Evolutionary conservation across 2,797 vertebrate genomes (phyloP), one percentile per base, ranked within the genome.

Genomic region (Gambusia yucatana): DNA sequence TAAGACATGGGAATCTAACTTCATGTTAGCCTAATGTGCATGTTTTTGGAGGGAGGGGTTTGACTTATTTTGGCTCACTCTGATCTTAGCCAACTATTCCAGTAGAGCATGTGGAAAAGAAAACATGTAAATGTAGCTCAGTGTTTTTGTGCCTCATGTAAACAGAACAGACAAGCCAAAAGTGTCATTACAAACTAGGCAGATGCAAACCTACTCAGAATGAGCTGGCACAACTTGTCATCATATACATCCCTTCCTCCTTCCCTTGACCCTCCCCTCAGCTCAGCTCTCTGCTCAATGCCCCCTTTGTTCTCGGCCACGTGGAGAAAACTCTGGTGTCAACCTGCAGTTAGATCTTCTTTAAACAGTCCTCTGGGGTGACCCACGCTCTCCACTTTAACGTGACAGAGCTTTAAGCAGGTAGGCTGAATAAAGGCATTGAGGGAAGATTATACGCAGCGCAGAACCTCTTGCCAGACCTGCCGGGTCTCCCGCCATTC

Each of bases 381-480:
- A 92, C 86, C 85, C 63, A 71, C 88, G 81, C 77, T 3, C 87
- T 90, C 87, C 86, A 86, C 87, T 92, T 92, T 94, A 89, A 92
- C 92, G 89, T 89, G 89, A 91, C 85, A 81, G 84, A 79, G 82
- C 81, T 84, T 72, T 76, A 63, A 30, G 78, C 80, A 79, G 87
- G 79, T 85, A 63, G 77, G 73, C 81, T 92, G 82, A 92, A 90
- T 82, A 28, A 84, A 86, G 73, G 67, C 79, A 83, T 92, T 94
- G 81, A 90, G 72, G 59, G 72, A 55, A 84, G 78, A 84, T 86
- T 86, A 84, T 36, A 30, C 16, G 69, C 57, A 71, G 72, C 80
- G 22, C 77, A n/a, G 75, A 47, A 6, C 16, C 46, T 17, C 16
- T 47, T 47, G 16, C 16, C 46, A 47, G 46, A 17, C 46, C 46